Evolutionary conservation across 2,113 vertebrate species (phyloP).

Genomic region (Carassius gibelio): DNA sequence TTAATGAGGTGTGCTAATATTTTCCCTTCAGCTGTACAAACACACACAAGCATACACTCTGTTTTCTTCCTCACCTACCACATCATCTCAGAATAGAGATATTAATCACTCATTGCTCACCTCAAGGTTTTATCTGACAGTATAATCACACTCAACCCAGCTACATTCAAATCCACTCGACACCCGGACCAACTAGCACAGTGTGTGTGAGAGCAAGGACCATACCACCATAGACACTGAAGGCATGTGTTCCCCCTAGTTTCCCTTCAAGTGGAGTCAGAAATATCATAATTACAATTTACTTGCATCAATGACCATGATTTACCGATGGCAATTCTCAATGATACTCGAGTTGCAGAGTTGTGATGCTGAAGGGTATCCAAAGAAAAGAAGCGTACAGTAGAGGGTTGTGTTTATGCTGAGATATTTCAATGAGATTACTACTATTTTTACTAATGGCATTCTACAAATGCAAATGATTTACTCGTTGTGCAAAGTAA

Average conservation of each 20-base stretch:
- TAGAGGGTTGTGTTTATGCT: not conserved
- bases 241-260: not conserved
- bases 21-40: conserved; percentile 4
- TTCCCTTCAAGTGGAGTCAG: conserved; percentile 1
- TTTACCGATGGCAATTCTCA: not conserved
- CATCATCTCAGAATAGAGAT: not conserved
- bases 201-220: conserved; percentile 8
- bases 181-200: not conserved
- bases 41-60: not conserved
- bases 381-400: not conserved
- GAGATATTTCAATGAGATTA: not conserved
- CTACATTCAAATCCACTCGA: not conserved
- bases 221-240: not conserved
- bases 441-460: not conserved
- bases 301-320: not conserved
- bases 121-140: conserved; percentile 2
- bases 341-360: not conserved
- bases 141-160: not conserved
- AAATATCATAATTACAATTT: conserved; percentile 1
- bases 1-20: conserved; percentile 12
- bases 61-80: not conserved
- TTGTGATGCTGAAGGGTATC: not conserved
- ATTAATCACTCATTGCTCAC: conserved; percentile 14
- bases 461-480: not conserved
- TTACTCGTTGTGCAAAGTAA: not conserved